Base-by-base conservation (phyloP, 1,140 invertebrate genomes). In the Anoplophora glabripennis region DNA sequence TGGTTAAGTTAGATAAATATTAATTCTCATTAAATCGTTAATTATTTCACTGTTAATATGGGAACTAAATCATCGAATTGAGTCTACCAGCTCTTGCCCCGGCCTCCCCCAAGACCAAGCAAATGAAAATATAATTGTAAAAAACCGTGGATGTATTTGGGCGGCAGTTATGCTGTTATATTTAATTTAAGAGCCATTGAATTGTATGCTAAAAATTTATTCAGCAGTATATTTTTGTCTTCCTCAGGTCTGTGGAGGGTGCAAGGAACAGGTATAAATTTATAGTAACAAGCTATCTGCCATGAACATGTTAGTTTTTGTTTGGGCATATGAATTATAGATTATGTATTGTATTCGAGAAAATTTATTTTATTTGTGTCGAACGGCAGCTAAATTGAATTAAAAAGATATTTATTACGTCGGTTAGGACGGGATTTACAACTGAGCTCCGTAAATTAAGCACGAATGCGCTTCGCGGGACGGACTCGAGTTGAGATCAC, bases 301-400 rank as follows among this genome's bases (percentile, higher is more conserved):
- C 41, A 58, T 40, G 53, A 49, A 60, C 47, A 15, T 28, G 57
- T 59, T 53, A 45, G 55, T 64, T 64, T 64, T 64, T 67, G 57
- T 51, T 47, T 42, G 37, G 37, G 36, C 61, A 64, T 70, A 70
- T 70, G 68, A 70, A 70, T 70, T 70, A 70, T 70, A 70, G 66
- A 70, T 70, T 68, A 63, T 64, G 66, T 64, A 68, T 70, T 70
- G 68, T 70, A 70, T 70, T 70, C 66, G 48, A 54, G 52, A 63
- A 66, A 64, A 64, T 66, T 64, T 68, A 63, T 68, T 68, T 68
- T 63, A 68, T 68, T 65, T 59, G 63, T 57, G 44, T 58, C 48
- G 65, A 63, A 21, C 63, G 63, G 65, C 60, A 65, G 59, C 63
- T 60, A 67, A 65, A 67, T 67, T 59, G 65, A 65, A 67, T 67